Evolutionary conservation across 1,140 invertebrate species (phyloP).

Genomic region (Hycleus phaleratus): DNA sequence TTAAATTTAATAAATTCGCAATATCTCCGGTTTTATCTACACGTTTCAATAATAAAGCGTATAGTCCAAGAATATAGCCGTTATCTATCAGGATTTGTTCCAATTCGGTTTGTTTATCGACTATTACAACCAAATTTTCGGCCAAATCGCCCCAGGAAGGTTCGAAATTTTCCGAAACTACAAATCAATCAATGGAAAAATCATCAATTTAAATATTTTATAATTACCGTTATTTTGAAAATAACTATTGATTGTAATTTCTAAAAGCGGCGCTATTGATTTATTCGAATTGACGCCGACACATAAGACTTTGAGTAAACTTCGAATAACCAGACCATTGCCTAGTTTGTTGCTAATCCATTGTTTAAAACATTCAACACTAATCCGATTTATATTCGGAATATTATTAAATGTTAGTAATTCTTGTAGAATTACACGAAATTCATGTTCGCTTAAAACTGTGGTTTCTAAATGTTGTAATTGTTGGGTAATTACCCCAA

Average conservation of each 20-base stretch:
- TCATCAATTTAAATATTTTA: not conserved
- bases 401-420: constrained; percentile 30
- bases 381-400: constrained; percentile 19
- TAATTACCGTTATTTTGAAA: constrained; percentile 34
- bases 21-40: constrained; percentile 24
- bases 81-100: constrained; percentile 28
- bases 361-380: constrained; percentile 27
- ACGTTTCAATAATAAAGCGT: constrained; percentile 35
- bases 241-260: constrained; percentile 30
- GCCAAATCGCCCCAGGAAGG: constrained; percentile 31
- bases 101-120: constrained; percentile 28
- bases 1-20: constrained; percentile 26
- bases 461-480: constrained; percentile 32
- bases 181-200: not conserved
- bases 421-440: constrained; percentile 30
- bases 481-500: constrained; percentile 25
- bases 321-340: constrained; percentile 26
- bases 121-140: constrained; percentile 21
- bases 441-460: constrained; percentile 28
- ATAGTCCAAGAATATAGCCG: constrained; percentile 33
- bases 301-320: constrained; percentile 23
- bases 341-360: constrained; percentile 33
- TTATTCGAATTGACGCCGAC: constrained; percentile 4
- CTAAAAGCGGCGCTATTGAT: constrained; percentile 27
- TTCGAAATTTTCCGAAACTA: constrained; percentile 22